phyloP scores from a whole-genome alignment of 2,888 invertebrate genomes.

The Lydus trimaculatus region DNA sequence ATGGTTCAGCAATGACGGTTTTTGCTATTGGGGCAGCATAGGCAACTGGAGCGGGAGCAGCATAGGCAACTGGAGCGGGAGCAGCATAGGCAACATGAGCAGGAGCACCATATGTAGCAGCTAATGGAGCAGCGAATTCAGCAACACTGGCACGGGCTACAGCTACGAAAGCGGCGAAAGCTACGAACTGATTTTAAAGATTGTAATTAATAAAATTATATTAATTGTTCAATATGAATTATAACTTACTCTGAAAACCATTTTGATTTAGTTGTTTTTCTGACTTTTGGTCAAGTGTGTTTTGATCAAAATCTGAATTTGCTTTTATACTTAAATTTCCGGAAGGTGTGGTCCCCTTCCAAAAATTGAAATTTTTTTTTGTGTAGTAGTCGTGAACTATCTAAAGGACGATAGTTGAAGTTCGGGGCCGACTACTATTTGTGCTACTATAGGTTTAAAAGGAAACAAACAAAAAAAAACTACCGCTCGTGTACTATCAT shows the following conservation, averaged over 20 bases:
- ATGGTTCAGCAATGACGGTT: conserved; percentile 57
- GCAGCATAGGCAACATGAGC: no score
- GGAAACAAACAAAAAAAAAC: background rate
- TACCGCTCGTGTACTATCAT: background rate
- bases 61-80: no score
- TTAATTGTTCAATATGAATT: background rate
- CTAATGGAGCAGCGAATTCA: conserved; percentile 45
- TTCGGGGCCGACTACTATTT: conserved; percentile 6
- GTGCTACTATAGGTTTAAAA: background rate
- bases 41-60: conserved; percentile 16
- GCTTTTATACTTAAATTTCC: conserved; percentile 22
- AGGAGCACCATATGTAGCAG: conserved; percentile 39
- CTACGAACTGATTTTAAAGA: conserved; percentile 29
- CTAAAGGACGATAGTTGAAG: conserved; percentile 14
- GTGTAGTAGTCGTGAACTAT: background rate
- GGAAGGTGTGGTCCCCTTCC: conserved; percentile 23
- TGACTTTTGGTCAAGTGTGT: conserved; percentile 13
- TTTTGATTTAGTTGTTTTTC: conserved; percentile 26
- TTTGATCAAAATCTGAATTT: background rate
- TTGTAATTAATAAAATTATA: conserved; percentile 1
- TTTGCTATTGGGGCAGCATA: conserved; percentile 35
- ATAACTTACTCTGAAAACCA: conserved; percentile 44
- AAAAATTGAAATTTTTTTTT: conserved; percentile 11
- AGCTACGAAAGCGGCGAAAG: conserved; percentile 36
- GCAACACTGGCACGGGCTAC: conserved; percentile 33